Conservation (phyloP, 2,888 invertebrate genomes). For the Elaeidobius kamerunicus region DNA sequence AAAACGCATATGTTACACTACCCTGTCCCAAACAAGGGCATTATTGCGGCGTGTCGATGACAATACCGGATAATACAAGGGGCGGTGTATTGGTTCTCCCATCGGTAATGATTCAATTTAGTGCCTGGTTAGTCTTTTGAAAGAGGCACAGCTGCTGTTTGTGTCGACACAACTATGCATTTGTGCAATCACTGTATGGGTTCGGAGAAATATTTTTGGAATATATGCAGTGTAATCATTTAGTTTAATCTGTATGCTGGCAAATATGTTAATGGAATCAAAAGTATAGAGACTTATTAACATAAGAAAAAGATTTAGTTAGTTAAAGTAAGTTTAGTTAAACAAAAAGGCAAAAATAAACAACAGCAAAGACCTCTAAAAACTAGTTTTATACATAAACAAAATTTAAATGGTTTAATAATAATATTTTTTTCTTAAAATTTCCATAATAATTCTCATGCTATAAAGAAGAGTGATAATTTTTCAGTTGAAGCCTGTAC, state of each 20-base stretch:
- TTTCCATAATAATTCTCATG: too few species aligned
- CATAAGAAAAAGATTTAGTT: too few species aligned
- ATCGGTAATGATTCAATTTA: constrained; percentile 52
- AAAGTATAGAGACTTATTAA: too few species aligned
- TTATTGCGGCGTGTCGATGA: constrained; percentile 42
- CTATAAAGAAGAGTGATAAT: too few species aligned
- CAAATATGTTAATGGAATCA: too few species aligned
- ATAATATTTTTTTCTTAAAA: too few species aligned
- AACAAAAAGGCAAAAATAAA: too few species aligned
- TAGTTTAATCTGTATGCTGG: not conserved
- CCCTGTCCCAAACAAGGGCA: constrained; percentile 33
- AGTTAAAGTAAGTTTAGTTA: too few species aligned
- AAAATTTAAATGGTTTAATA: too few species aligned
- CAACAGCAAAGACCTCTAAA: too few species aligned
- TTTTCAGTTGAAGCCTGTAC: too few species aligned
- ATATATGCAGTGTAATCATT: not conserved
- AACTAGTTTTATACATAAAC: too few species aligned
- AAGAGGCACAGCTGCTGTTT: constrained; percentile 47
- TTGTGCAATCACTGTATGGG: constrained; percentile 21
- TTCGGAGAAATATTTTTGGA: constrained; percentile 2
- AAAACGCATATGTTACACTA: constrained; percentile 38
- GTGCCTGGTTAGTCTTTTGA: constrained; percentile 50
- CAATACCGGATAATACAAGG: constrained; percentile 45
- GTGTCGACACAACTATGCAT: constrained; percentile 35
- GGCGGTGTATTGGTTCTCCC: constrained; percentile 50